Percentiles rank a stretch among this genome's conserved stretches.
These are phyloP conservation scores for Eonycteris spelaea DNA, from an alignment of 2,113 vertebrate species.

Conservation along the genomic window DNA sequence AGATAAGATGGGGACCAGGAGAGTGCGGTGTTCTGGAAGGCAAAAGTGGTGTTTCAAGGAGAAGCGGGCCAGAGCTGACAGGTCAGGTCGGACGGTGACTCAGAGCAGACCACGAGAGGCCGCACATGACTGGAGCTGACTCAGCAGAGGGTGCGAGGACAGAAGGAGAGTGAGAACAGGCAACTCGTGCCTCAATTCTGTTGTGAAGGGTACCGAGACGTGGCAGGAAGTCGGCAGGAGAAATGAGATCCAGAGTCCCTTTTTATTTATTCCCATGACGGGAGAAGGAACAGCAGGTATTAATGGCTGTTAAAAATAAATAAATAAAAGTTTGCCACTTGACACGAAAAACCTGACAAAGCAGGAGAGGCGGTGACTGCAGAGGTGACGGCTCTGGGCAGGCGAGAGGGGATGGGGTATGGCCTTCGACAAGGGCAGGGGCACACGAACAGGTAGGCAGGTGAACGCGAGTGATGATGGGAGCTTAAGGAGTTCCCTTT, in stretches of 20 bases:
- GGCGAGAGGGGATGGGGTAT: neutral
- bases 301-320: neutral
- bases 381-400: neutral
- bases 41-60: neutral
- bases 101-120: neutral
- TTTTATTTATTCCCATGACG: neutral
- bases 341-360: neutral
- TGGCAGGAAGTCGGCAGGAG: neutral
- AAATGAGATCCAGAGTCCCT: neutral
- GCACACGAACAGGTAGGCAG: fast-evolving
- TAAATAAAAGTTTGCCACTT: neutral
- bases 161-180: too few species aligned
- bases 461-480: fast-evolving
- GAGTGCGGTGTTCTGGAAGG: neutral
- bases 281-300: neutral
- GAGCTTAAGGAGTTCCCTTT: neutral
- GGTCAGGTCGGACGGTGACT: neutral
- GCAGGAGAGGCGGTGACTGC: neutral
- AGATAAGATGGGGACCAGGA: neutral
- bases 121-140: neutral
- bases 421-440: neutral
- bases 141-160: neutral
- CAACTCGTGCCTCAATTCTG: neutral
- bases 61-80: neutral
- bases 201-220: neutral